Base-by-base conservation (phyloP, 2,113 vertebrate genomes). In the Corythoichthys intestinalis region DNA sequence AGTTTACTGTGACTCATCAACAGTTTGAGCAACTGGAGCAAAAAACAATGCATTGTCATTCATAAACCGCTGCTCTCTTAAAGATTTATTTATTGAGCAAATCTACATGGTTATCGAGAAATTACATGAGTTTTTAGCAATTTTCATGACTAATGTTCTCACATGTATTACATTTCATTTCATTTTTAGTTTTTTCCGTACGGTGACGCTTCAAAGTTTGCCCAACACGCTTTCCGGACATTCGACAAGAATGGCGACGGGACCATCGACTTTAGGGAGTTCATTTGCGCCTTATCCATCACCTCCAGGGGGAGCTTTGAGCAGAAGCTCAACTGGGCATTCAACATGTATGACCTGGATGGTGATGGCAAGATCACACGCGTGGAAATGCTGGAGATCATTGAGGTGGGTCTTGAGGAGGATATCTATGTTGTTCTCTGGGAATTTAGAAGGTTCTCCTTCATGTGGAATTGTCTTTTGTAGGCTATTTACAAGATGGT, bases 401-500 rank as follows among this genome's bases (percentile, higher is more conserved):
- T 92, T 4, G 92, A 92, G 90, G 92, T 92, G 80, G 65, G 61
- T 64, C 7, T 67, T 49, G 44, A 20, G 50, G 53, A 56, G 28
- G 10, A 12, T 28, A 11, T 8, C 53, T 1, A 9, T 6, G 2
- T 4, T 6, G 8, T 20, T 4, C 14, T 13, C 2, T 14, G 4
- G 14, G 13, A 1, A 50, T 50, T 14, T 4, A 50, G 14, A 50
- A 50, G 48, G 13, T 50, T 20, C n/a, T 8, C 20, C 11, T 2
- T 4, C 56, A 2, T 3, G 11, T 14, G 12, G 4, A 57, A 15
- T 15, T 56, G 2, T 4, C 13, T 4, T 56, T 28, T 76, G 44
- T 87, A 99, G 97, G 97, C 96, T 46, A 99, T 98, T 85, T 99
- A 99, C 90, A 99, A 97, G 90, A 98, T 99, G 97, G 97, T 98